A percentile compares a stretch with the other conserved stretches of the same genome.
These are phyloP conservation scores for Cyanoramphus novaezelandiae DNA, from an alignment of 2,113 vertebrate genomes.

Conservation along the genomic window DNA sequence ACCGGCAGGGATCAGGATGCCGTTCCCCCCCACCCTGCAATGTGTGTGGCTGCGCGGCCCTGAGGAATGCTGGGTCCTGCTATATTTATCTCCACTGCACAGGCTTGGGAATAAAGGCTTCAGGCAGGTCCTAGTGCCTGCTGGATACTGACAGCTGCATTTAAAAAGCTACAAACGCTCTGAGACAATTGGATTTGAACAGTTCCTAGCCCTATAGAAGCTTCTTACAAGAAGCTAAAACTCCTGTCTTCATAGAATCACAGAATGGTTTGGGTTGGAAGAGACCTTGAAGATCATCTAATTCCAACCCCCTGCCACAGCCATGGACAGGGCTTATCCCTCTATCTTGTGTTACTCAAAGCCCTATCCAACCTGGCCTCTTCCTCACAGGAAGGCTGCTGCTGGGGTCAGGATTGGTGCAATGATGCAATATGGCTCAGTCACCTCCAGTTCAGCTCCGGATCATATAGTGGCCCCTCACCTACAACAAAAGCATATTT, in stretches of 20 bases:
- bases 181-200: accelerated
- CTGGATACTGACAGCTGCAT: accelerated
- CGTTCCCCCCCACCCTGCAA: neutral
- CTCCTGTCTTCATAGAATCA: neutral
- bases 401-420: neutral
- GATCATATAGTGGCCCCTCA: neutral
- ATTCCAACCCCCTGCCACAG: neutral
- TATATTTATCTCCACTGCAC: neutral
- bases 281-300: neutral
- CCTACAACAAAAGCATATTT: neutral
- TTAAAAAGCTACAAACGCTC: neutral
- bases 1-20: neutral
- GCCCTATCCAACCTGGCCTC: neutral
- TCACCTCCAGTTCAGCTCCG: neutral
- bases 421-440: accelerated
- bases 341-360: neutral
- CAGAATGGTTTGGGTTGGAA: neutral
- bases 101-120: neutral
- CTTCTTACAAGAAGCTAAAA: neutral
- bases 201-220: accelerated
- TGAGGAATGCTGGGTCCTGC: neutral
- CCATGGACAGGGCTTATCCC: neutral
- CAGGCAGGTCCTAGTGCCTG: conserved; percentile 31
- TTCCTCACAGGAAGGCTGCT: neutral
- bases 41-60: neutral